Conservation (phyloP, 2,113 vertebrate genomes). For the Catagonus wagneri region DNA sequence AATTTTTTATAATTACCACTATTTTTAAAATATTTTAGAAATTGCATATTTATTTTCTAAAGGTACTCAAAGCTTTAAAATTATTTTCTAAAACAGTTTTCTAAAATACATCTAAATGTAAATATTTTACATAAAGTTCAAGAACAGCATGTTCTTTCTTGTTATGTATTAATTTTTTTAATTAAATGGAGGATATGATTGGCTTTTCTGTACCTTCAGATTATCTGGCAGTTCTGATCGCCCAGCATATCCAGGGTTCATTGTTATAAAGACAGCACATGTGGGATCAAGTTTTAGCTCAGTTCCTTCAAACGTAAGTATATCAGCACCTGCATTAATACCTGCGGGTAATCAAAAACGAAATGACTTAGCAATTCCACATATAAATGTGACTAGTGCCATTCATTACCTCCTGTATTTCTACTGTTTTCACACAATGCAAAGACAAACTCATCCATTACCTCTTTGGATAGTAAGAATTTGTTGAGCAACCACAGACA, state of each 20-base stretch:
- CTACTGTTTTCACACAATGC: background rate
- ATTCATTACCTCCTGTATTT: background rate
- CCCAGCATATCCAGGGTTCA: slow-evolving; percentile 97
- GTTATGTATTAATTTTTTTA: background rate
- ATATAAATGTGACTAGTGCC: background rate
- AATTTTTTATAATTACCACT: slow-evolving; percentile 20
- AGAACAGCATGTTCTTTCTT: background rate
- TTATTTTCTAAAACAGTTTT: slow-evolving; percentile 18
- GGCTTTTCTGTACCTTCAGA: slow-evolving; percentile 89
- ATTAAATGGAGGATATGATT: background rate
- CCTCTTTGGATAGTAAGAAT: slow-evolving; percentile 98
- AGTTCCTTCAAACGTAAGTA: slow-evolving; percentile 94
- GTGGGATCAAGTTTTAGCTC: slow-evolving; percentile 93
- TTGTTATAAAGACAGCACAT: slow-evolving; percentile 95
- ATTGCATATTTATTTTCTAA: slow-evolving; percentile 27
- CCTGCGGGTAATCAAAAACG: slow-evolving; percentile 83
- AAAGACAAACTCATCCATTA: slow-evolving; percentile 77
- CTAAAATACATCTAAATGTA: slow-evolving; percentile 25
- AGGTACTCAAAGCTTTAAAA: slow-evolving; percentile 25
- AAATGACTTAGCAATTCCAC: slow-evolving; percentile 1
- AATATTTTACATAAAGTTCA: slow-evolving; percentile 33
- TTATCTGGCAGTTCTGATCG: slow-evolving; percentile 96
- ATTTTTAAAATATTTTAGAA: slow-evolving; percentile 40
- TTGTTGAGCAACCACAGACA: slow-evolving; percentile 96
- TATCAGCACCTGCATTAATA: slow-evolving; percentile 89